Percentiles rank a stretch among this genome's conserved stretches.
Evolutionary conservation across 2,888 invertebrate genomes (phyloP).

Genomic region (Nomada flava): DNA sequence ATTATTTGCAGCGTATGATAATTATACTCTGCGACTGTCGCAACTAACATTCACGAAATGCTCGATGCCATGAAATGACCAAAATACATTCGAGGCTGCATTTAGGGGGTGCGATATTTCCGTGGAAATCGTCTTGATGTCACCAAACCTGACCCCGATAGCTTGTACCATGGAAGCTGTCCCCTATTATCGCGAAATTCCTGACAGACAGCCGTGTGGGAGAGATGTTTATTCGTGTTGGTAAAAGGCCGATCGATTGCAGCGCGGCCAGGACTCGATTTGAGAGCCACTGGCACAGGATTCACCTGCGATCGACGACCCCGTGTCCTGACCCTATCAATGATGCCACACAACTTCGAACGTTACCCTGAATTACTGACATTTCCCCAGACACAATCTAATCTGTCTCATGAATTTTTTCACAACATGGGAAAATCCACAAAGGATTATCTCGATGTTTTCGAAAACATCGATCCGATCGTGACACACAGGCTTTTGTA

Average conservation of each 20-base stretch:
- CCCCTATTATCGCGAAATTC: slow-evolving; percentile 51
- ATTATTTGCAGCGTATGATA: neutral
- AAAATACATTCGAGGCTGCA: neutral
- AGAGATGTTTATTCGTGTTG: slow-evolving; percentile 57
- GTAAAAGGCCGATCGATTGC: slow-evolving; percentile 65
- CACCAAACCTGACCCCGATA: slow-evolving; percentile 29
- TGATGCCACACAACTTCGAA: slow-evolving; percentile 43
- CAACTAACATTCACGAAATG: neutral
- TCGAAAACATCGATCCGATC: neutral
- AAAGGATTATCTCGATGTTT: neutral
- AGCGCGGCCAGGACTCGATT: slow-evolving; percentile 56
- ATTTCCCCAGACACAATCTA: neutral
- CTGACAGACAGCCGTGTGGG: slow-evolving; percentile 59
- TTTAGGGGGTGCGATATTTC: neutral
- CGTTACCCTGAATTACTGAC: slow-evolving; percentile 44
- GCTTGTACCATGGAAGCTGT: slow-evolving; percentile 33
- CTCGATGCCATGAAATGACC: neutral
- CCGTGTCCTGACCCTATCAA: slow-evolving; percentile 70
- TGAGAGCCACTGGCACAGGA: slow-evolving; percentile 68
- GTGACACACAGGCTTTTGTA: neutral
- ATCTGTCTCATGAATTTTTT: neutral
- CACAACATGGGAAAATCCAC: neutral
- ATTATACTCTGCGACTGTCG: too few species aligned
- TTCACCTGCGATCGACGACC: slow-evolving; percentile 73
- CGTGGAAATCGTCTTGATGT: slow-evolving; percentile 24